These are phyloP conservation scores for Bolborhynchus lineola DNA, from an alignment of 2,113 vertebrate species.

Conservation along the genomic window DNA sequence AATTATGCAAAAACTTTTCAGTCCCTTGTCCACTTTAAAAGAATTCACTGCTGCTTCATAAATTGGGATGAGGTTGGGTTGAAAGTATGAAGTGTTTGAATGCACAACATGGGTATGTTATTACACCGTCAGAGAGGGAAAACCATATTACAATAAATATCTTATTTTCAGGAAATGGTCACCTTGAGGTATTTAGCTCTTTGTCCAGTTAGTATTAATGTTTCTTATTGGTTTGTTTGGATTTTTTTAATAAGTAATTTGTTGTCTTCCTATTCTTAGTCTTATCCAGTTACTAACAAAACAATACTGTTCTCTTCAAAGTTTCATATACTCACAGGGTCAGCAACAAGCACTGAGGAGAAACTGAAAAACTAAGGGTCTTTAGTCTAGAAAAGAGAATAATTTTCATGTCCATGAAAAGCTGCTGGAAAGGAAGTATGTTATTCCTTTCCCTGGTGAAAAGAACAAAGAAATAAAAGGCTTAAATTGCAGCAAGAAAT, in stretches of 20 bases:
- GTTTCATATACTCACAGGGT: not conserved
- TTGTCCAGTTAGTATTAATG: not conserved
- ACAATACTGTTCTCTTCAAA: not conserved
- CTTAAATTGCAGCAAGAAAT: not conserved
- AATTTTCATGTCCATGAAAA: not conserved
- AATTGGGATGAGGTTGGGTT: not conserved
- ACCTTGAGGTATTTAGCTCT: not conserved
- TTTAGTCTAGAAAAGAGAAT: not conserved
- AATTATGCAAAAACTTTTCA: not conserved
- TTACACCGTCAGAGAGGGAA: not conserved
- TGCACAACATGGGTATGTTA: not conserved
- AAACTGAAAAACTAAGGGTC: not conserved
- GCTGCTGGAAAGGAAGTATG: not conserved
- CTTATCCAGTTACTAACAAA: not conserved
- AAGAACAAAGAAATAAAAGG: constrained; percentile 50
- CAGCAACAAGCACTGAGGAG: not conserved
- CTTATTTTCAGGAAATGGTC: not conserved
- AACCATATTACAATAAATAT: not conserved
- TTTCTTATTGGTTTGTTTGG: not conserved
- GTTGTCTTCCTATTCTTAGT: not conserved
- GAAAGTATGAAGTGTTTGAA: not conserved
- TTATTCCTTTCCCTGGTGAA: constrained; percentile 8
- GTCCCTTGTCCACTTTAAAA: not conserved
- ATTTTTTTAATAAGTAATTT: not conserved
- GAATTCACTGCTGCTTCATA: not conserved